These are phyloP conservation scores for Ischnura elegans DNA, from an alignment of 2,888 invertebrate species.

Conservation along the genomic window DNA sequence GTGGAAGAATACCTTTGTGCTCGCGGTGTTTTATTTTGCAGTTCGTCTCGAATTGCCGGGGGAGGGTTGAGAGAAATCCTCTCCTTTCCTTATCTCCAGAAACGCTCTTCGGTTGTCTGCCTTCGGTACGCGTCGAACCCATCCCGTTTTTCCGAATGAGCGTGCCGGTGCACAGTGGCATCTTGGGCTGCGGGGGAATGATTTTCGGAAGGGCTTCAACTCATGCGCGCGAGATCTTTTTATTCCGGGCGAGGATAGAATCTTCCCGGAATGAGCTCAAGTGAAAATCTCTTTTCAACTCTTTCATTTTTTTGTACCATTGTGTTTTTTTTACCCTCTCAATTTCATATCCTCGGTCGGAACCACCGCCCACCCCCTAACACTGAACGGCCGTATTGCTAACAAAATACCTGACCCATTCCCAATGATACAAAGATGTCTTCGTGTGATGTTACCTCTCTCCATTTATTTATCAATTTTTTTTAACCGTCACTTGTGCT, in stretches of 20 bases:
- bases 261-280: background rate
- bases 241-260: background rate
- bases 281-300: background rate
- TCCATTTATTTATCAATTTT: background rate
- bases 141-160: background rate
- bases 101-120: background rate
- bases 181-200: background rate
- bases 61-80: background rate
- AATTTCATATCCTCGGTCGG: background rate
- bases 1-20: slow-evolving; percentile 1
- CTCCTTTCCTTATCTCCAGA: background rate
- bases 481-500: background rate
- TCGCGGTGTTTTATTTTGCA: slow-evolving; percentile 5
- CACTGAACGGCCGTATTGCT: too few relatives aligned
- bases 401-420: background rate
- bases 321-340: background rate
- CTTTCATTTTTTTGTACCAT: background rate
- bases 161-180: background rate
- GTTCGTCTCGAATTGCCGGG: background rate
- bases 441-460: background rate
- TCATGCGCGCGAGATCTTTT: background rate
- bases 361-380: background rate
- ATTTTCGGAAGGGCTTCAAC: background rate
- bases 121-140: background rate
- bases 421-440: background rate